Conservation (phyloP, 30 jellyfish, hydroid and myxozoan species). For the Hydractinia echinata region DNA sequence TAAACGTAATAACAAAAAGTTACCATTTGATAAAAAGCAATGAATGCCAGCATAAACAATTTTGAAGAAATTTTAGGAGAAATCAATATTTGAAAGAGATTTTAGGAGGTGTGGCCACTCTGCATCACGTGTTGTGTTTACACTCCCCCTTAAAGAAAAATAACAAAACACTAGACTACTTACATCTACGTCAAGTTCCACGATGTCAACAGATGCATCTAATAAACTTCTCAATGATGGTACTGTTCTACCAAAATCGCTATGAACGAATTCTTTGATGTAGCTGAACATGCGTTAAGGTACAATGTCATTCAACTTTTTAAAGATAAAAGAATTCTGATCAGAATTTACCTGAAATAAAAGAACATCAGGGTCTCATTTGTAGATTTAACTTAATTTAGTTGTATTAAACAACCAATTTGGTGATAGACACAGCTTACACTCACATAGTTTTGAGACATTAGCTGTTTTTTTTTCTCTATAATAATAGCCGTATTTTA, state of each 20-base stretch:
- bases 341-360: neutral
- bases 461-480: too few species aligned
- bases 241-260: conserved; percentile 68
- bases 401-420: neutral
- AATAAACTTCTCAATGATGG: conserved; percentile 71
- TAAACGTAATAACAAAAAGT: too few species aligned
- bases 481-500: too few species aligned
- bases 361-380: neutral
- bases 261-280: conserved; percentile 83
- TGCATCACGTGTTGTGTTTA: too few species aligned
- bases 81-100: too few species aligned
- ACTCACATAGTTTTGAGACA: too few species aligned
- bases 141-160: neutral
- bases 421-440: too few species aligned
- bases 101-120: too few species aligned
- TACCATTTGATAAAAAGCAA: too few species aligned
- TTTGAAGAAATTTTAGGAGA: too few species aligned
- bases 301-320: neutral
- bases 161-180: neutral
- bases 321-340: neutral
- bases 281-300: conserved; percentile 38
- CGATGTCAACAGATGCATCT: conserved; percentile 56
- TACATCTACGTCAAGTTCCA: conserved; percentile 80
- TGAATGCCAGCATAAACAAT: too few species aligned
- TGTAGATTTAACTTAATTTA: neutral